Base-by-base conservation (phyloP, 2,113 vertebrate genomes). In the Vidua chalybeata region DNA sequence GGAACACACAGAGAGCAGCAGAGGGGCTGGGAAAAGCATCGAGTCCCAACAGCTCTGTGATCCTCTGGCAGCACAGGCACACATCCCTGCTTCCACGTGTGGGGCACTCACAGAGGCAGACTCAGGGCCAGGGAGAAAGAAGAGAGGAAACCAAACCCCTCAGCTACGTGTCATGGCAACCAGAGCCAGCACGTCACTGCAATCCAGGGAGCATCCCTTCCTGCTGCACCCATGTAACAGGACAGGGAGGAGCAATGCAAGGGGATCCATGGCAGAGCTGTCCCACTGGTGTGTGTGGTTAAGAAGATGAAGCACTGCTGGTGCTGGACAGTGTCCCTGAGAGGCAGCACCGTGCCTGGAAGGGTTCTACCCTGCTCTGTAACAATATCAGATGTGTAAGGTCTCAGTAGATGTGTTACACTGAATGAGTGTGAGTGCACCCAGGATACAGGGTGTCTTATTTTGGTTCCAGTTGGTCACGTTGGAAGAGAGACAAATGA, bases 151-250 rank as follows among this genome's bases (percentile, higher is more conserved):
- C 12, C 5, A 7, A 86, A 75, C 1, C 43, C 28, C 20, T 31
- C 56, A 62, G 21, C 16, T n/a, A 0, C 2, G 1, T 9, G 17
- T 37, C 10, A 1, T 1, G 46, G 33, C 19, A 35, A 15, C 4
- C 6, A 67, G 48, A 82, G 14, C 37, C 69, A 71, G 21, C 27
- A 13, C 0, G 0, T 8, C 2, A 0, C 30, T 39, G 55, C 76
- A 16, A 9, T 6, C 14, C 2, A 4, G 22, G 76, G 13, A 76
- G 11, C 56, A 43, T 35, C 67, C 28, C 39, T 51, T 37, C 26
- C 43, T 2, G 1, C 66, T 49, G 83, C n/a, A 24, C 28, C 2
- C 5, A 0, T 7, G 0, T 0, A 1, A 0, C 0, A 19, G 46
- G 19, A 31, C 11, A 68, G 41, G 45, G 3, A 45, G 63, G 49